Percentiles rank a stretch among this genome's conserved stretches.
These are phyloP conservation scores for Eupithecia subfuscata DNA, from an alignment of 2,888 invertebrate species.

Conservation along the genomic window DNA sequence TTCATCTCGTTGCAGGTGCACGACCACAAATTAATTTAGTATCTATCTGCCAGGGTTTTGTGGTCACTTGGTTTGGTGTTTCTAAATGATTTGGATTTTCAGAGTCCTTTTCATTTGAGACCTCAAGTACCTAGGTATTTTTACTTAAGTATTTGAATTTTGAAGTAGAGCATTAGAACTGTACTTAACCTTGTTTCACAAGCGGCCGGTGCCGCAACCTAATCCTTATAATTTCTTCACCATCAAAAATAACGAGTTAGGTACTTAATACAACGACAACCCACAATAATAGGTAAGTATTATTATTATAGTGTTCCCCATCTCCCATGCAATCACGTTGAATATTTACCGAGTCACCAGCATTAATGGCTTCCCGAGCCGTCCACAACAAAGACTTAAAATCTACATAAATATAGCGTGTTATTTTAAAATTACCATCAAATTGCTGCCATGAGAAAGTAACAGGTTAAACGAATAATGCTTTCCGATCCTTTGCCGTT, in stretches of 20 bases:
- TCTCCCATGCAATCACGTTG: conserved; percentile 35
- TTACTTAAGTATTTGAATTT: not conserved
- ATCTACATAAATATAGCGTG: conserved; percentile 47
- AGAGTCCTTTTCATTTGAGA: not conserved
- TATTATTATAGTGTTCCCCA: conserved; percentile 16
- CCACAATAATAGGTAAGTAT: conserved; percentile 8
- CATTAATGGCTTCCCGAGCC: conserved; percentile 41
- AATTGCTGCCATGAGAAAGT: conserved; percentile 56
- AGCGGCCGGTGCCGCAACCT: not conserved
- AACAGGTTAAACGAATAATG: conserved; percentile 55
- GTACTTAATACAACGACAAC: conserved; percentile 12
- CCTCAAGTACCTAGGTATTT: not conserved
- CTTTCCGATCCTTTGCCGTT: conserved; percentile 55
- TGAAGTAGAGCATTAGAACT: not conserved
- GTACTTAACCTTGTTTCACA: not conserved
- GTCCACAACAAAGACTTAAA: conserved; percentile 41
- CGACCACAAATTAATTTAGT: conserved; percentile 29
- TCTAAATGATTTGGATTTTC: not conserved
- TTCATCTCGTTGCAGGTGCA: conserved; percentile 24
- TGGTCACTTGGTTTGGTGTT: conserved; percentile 17
- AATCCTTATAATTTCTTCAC: conserved; percentile 6
- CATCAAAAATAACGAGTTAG: conserved; percentile 12
- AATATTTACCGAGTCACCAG: conserved; percentile 41
- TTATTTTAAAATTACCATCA: conserved; percentile 53
- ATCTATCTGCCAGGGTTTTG: conserved; percentile 17